A percentile compares a stretch with the other conserved stretches of the same genome.
Evolutionary conservation across 2,113 vertebrate species (phyloP).

Genomic region (Onychorhynchus coronatus): DNA sequence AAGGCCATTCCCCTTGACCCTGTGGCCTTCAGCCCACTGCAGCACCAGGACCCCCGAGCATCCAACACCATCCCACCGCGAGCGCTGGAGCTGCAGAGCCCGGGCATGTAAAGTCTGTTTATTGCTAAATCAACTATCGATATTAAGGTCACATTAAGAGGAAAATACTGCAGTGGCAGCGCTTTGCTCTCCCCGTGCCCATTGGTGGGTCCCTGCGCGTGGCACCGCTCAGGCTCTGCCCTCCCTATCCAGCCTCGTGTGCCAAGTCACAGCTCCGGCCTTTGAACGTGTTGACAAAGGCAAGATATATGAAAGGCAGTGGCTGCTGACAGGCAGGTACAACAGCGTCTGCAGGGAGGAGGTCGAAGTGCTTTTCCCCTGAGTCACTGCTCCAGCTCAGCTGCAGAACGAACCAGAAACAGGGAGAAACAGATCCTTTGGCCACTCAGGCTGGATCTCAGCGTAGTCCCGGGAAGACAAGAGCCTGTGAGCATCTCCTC

Average conservation of each 20-base stretch:
- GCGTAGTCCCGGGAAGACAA: not conserved
- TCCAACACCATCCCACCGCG: not conserved
- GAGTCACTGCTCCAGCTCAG: conserved; percentile 15
- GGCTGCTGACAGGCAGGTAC: not conserved
- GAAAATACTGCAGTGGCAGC: not conserved
- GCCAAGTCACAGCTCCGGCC: not conserved
- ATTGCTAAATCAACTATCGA: not conserved
- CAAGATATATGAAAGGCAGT: not conserved
- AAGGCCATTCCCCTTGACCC: not conserved
- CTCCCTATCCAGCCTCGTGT: not conserved
- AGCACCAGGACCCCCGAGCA: not conserved
- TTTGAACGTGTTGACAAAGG: conserved; percentile 21
- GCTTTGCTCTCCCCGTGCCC: not conserved
- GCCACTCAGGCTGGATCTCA: not conserved
- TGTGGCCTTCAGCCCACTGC: not conserved
- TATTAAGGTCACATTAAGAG: not conserved
- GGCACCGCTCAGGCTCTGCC: fast-evolving
- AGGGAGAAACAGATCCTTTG: not conserved
- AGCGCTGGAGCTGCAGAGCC: not conserved
- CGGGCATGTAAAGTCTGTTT: fast-evolving
- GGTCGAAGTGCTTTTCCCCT: conserved; percentile 3
- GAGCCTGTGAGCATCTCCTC: not conserved
- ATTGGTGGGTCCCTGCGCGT: fast-evolving
- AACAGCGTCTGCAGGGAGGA: not conserved
- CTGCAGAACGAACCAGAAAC: not conserved